These are phyloP conservation scores for Anastatus disparis DNA, from an alignment of 1,140 invertebrate species.

Conservation along the genomic window DNA sequence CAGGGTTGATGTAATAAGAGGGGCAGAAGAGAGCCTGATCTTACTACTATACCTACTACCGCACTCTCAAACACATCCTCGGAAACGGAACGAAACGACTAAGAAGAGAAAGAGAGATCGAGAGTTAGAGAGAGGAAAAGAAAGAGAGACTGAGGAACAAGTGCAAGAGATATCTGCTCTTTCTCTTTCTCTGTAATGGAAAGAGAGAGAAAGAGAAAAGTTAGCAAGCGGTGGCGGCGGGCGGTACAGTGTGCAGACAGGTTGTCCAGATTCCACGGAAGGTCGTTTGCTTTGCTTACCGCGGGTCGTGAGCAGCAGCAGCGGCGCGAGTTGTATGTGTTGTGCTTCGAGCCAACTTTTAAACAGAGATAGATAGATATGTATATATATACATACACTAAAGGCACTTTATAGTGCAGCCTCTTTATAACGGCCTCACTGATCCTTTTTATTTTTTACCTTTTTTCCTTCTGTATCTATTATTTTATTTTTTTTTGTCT, in stretches of 20 bases:
- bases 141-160: neutral
- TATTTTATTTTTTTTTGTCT: too few species aligned
- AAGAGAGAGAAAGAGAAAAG: neutral
- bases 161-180: constrained; percentile 34
- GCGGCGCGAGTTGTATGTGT: too few species aligned
- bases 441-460: constrained; percentile 11
- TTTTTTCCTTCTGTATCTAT: too few species aligned
- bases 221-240: constrained; percentile 20
- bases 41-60: neutral
- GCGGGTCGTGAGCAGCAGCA: constrained; percentile 60
- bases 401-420: too few species aligned
- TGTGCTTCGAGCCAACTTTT: too few species aligned
- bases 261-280: constrained; percentile 69
- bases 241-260: constrained; percentile 63
- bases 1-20: constrained; percentile 39
- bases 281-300: constrained; percentile 68
- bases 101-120: too few species aligned
- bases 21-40: constrained; percentile 6
- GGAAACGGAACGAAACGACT: constrained; percentile 26
- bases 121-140: too few species aligned
- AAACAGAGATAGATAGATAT: too few species aligned
- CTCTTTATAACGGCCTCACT: neutral
- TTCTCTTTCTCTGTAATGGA: too few species aligned
- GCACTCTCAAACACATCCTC: constrained; percentile 1
- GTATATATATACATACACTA: too few species aligned